Base-by-base conservation (phyloP, 2,888 invertebrate species). In the Muscina levida region DNA sequence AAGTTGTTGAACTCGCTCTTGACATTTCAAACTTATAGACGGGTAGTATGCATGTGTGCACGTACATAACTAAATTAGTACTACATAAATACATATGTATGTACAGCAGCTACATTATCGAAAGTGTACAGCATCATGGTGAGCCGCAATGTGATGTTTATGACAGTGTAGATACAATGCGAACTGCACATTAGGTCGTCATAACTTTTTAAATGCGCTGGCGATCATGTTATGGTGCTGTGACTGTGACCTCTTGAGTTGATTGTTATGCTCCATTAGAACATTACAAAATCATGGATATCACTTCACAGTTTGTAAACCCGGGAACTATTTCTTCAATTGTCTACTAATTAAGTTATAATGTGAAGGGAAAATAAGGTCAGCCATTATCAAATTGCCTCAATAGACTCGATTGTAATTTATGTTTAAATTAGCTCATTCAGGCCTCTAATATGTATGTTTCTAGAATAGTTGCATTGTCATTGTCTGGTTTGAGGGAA, bases 1-100 rank as follows among this genome's bases (percentile, higher is more conserved):
- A 78, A 53, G 53, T 56, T 62, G 72, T 46, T 68, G 46, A 78
- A 70, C 68, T 62, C 68, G 17, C 62, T 70, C 62, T 70, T 56
- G 26, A 72, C 51, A 37, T 44, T 42, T 62, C 19, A 56, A 68
- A 62, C 8, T 31, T n/a, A n/a, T n/a, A n/a, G n/a, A n/a, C n/a
- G n/a, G n/a, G n/a, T n/a, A n/a, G 37, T 57, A 22, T 24, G 26
- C 39, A 26, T 42, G 26, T 26, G 4, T 44, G 22, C 37, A 42
- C 15, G 15, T n/a, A 57, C 46, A 42, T 42, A 59, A 26, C n/a
- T 19, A 37, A 24, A 77, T 68, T 72, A 44, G 67, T 77, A 59
- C 39, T 57, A 37, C n/a, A n/a, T n/a, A n/a, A n/a, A n/a, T n/a
- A n/a, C n/a, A n/a, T n/a, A n/a, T n/a, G n/a, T n/a, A n/a, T n/a